phyloP scores from a whole-genome alignment of 2,797 vertebrate species.

The Lagodon rhomboides region DNA sequence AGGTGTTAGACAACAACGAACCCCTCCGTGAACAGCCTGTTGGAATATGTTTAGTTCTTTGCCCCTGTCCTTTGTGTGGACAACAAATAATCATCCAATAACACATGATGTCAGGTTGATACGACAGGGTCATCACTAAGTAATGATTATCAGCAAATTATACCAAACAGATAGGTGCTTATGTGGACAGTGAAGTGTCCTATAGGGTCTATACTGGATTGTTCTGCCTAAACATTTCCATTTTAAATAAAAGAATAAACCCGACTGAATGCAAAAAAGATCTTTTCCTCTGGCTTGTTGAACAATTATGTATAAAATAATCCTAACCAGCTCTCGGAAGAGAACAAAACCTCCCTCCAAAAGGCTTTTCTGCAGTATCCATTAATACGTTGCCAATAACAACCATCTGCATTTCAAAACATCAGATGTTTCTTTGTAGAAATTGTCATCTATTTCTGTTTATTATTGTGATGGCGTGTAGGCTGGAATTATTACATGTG shows the following conservation, averaged over 20 bases:
- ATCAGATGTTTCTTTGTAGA: conserved; percentile 57
- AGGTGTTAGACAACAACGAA: conserved; percentile 24
- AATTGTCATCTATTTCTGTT: conserved; percentile 57
- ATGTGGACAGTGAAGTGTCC: conserved; percentile 16
- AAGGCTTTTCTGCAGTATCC: conserved; percentile 41
- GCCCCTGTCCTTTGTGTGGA: conserved; percentile 25
- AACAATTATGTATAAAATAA: conserved; percentile 27
- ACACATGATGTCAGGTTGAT: conserved; percentile 46
- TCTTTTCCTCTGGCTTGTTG: conserved; percentile 2
- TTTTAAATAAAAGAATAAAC: conserved; percentile 11
- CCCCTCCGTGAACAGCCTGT: conserved; percentile 19
- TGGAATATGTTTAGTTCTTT: conserved; percentile 44
- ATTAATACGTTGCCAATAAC: conserved; percentile 59
- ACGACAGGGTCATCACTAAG: conserved; percentile 44
- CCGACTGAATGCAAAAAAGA: conserved; percentile 12
- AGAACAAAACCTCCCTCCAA: conserved; percentile 19
- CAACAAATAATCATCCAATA: conserved; percentile 38
- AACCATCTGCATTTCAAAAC: conserved; percentile 73
- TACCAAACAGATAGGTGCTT: conserved; percentile 6
- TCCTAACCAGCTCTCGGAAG: conserved; percentile 17
- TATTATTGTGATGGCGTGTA: conserved; percentile 36
- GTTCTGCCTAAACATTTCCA: not conserved
- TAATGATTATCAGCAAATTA: conserved; percentile 35
- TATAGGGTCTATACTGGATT: not conserved
- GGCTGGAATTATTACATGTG: conserved; percentile 41